Base-by-base conservation (phyloP, 2,888 invertebrate species). In the Eupithecia pulchellata region DNA sequence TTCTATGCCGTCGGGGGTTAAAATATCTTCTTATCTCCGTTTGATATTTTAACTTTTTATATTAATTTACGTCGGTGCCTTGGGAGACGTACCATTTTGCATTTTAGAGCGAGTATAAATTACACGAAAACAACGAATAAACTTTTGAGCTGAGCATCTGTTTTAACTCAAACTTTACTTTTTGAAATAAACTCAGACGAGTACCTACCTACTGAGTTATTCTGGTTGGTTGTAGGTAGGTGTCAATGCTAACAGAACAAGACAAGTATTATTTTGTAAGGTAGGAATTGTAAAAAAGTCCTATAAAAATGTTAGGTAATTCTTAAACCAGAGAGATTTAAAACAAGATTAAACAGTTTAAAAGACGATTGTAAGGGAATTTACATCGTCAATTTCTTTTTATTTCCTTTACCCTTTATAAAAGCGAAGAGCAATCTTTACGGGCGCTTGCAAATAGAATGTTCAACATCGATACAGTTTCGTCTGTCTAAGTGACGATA, bases 1-100 rank as follows among this genome's bases (percentile, higher is more conserved):
- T 89, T 90, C 84, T 87, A 84, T 83, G 84, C 86, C 85, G 80
- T 84, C 87, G 84, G 85, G 86, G 82, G 89, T 88, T 89, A 87
- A 91, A 90, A 89, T 88, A 90, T 89, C 83, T 85, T 79, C 81
- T 78, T 81, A 86, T 81, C 85, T 82, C 84, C 82, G 82, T 86
- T 88, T 86, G 82, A 84, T 84, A 82, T 89, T 85, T 83, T 82
- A 86, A 86, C 81, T 84, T 85, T 86, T 84, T 79, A 81, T 81
- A 83, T 85, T 87, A 86, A 88, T 88, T 87, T 86, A 83, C 79
- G 79, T 79, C 76, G 66, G 62, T 47, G 65, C 80, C 82, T 77
- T 80, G 72, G 29, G 81, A 78, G 84, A 79, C 68, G 72, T 62
- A 71, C 75, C 76, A 69, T 78, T 77, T 78, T 64, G 64, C 74